These are phyloP conservation scores for Achroia grisella DNA, from an alignment of 1,140 invertebrate species.

Conservation along the genomic window DNA sequence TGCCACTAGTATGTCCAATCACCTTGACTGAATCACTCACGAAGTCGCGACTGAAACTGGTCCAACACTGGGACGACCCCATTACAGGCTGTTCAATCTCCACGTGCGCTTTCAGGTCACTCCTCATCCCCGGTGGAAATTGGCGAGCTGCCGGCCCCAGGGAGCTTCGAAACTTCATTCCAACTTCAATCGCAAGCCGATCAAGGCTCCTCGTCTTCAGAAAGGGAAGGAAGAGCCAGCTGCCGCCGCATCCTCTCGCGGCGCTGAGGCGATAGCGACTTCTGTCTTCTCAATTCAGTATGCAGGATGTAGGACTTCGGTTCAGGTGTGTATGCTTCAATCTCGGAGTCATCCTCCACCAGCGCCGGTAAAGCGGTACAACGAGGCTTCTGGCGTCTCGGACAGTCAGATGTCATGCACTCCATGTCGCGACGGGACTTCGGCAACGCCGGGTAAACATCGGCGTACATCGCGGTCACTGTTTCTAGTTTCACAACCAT, in stretches of 20 bases:
- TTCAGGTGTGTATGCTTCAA: slow-evolving; percentile 41
- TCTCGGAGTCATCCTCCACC: slow-evolving; percentile 61
- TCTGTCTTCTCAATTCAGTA: slow-evolving; percentile 48
- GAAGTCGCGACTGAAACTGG: not conserved
- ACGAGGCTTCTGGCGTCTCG: slow-evolving; percentile 39
- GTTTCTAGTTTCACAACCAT: slow-evolving; percentile 67
- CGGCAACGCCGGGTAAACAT: slow-evolving; percentile 49
- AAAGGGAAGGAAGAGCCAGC: slow-evolving; percentile 55
- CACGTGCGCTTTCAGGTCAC: no score
- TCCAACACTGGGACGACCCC: not conserved
- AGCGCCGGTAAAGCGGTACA: slow-evolving; percentile 42
- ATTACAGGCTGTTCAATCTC: no score
- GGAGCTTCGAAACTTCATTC: slow-evolving; percentile 44
- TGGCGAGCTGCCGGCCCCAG: slow-evolving; percentile 19
- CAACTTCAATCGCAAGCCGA: slow-evolving; percentile 7
- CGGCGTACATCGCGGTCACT: slow-evolving; percentile 46
- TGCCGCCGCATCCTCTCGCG: slow-evolving; percentile 45
- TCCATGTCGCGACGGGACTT: slow-evolving; percentile 46
- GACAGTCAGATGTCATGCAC: slow-evolving; percentile 19
- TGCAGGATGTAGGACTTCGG: slow-evolving; percentile 38
- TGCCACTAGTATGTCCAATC: slow-evolving; percentile 1
- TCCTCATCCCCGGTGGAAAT: not conserved
- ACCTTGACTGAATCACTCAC: slow-evolving; percentile 5
- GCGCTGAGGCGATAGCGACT: slow-evolving; percentile 52
- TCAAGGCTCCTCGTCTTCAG: slow-evolving; percentile 67